Percentiles rank a stretch among this genome's conserved stretches.
phyloP scores from a whole-genome alignment of 2,888 invertebrate genomes.

The Campaea margaritaria region DNA sequence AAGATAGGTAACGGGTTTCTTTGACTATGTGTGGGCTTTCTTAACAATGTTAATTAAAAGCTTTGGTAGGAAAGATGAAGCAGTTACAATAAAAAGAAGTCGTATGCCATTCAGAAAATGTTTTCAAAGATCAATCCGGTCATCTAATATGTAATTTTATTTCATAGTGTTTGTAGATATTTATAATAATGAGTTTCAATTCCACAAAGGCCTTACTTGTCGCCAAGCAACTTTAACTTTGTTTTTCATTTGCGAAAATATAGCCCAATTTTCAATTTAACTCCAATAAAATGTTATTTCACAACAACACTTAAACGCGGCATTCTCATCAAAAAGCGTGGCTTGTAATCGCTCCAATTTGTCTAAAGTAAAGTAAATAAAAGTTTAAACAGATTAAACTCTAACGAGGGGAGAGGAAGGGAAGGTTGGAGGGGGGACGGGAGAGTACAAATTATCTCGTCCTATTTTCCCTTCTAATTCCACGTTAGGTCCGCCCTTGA shows the following conservation, averaged over 20 bases:
- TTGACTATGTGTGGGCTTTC: conserved; percentile 24
- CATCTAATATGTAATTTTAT: neutral
- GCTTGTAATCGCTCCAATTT: conserved; percentile 76
- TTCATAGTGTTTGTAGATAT: neutral
- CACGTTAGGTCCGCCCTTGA: conserved; percentile 68
- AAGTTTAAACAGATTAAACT: conserved; percentile 83
- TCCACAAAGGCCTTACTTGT: neutral
- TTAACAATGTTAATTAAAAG: conserved; percentile 25
- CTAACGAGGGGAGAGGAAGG: conserved; percentile 65
- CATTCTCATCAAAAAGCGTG: conserved; percentile 56
- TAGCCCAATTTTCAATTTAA: conserved; percentile 19
- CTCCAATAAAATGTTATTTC: conserved; percentile 27
- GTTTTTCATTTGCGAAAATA: conserved; percentile 4
- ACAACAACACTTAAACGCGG: conserved; percentile 55
- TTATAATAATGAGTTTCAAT: neutral
- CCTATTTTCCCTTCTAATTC: conserved; percentile 82
- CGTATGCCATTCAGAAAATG: neutral
- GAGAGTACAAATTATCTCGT: conserved; percentile 74
- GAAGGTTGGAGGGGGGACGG: conserved; percentile 51
- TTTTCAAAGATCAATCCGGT: neutral
- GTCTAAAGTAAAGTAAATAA: conserved; percentile 79
- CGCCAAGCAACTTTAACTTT: neutral
- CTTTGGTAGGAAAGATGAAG: conserved; percentile 23
- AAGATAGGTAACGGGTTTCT: conserved; percentile 25
- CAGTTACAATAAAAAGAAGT: conserved; percentile 11